Evolutionary conservation across 2,888 invertebrate species (phyloP), one percentile per base, ranked within the genome.

Genomic region (Cryptocephalus moraei): DNA sequence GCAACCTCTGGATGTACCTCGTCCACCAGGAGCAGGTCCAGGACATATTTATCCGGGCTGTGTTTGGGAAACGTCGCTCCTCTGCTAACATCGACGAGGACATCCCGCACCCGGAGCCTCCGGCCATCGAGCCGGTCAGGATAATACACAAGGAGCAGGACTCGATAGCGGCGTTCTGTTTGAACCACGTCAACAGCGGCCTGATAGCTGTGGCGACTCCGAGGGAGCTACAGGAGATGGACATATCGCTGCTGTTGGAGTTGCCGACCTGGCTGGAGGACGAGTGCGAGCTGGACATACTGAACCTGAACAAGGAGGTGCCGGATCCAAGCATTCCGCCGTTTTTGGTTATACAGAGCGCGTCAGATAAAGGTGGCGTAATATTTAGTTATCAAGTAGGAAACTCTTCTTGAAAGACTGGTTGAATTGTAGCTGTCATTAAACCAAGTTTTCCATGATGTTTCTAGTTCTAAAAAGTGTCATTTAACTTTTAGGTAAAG

Each of bases 111-210:
- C 65, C 67, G 0, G 70, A 73, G 52, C 63, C 67, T 3, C 52
- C 59, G 8, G 55, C 59, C 8, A 77, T 81, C 49, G 91, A 91
- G 64, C 91, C 92, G 9, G 91, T 94, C 49, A 81, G 95, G 57
- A 92, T 99, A 59, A 92, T 99, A 57, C 97, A 99, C 71, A 96
- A 97, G 73, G 99, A 99, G 66, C 95, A 95, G 72, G 99, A 99
- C 71, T 91, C 94, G 47, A 95, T 99, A 58, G 86, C 93, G 45
- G 91, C 97, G 33, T 99, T 99, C 76, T 95, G 96, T 66, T 79
- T 96, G 49, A 96, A 95, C 71, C 87, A 90, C 78, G 93, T 86
- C 12, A 85, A 84, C 57, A 79, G 82, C 45, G 90, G 91, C 33
- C 73, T 89, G 53, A 80, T 99, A 56, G 90, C 94, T 0, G 79